Evolutionary conservation across 1,140 invertebrate species (phyloP), one percentile per base, ranked within the genome.

Genomic region (Caerostris extrusa): DNA sequence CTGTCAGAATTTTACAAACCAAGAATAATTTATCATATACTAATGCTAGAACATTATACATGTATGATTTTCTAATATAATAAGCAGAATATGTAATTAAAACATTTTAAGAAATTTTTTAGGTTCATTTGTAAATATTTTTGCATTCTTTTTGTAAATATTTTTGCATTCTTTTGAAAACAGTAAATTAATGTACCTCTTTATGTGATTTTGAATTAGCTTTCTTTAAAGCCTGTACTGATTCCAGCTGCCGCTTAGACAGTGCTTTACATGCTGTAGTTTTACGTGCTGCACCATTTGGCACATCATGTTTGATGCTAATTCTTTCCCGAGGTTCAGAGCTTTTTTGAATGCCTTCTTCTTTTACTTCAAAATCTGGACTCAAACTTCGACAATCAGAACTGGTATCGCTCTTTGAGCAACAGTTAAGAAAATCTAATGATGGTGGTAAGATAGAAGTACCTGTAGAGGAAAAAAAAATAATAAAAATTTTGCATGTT

Each of bases 341-440:
- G 3, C 6, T 69, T 61, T 91, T 91, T 53, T 12, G 34, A 34
- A 34, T 34, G 34, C 34, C 34, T 34, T 34, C 34, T 34, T 91
- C 85, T 17, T 71, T 86, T 17, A 71, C 7, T 17, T 94, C 94
- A 58, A 69, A 55, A 5, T 93, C 91, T 10, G 95, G 92, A 88
- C 90, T 94, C n/a, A 85, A 57, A 60, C 94, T 90, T 17, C 95
- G 34, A 56, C 94, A 94, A 5, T 95, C 94, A 69, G 92, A 95
- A 64, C 92, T 94, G 8, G 58, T 93, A 60, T 95, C 94, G 71
- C 93, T 93, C 61, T 94, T 34, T 17, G 93, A 82, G n/a, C 96
- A 95, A 55, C 96, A 95, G 95, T 98, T 98, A 93, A 98, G 97
- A 95, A 98, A 98, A 95, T 98, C 97, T 87, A 98, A 96, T 94